A percentile compares a stretch with the other conserved stretches of the same genome.
Evolutionary conservation across 2,888 invertebrate species (phyloP).

Genomic region (Parnassius orleans): DNA sequence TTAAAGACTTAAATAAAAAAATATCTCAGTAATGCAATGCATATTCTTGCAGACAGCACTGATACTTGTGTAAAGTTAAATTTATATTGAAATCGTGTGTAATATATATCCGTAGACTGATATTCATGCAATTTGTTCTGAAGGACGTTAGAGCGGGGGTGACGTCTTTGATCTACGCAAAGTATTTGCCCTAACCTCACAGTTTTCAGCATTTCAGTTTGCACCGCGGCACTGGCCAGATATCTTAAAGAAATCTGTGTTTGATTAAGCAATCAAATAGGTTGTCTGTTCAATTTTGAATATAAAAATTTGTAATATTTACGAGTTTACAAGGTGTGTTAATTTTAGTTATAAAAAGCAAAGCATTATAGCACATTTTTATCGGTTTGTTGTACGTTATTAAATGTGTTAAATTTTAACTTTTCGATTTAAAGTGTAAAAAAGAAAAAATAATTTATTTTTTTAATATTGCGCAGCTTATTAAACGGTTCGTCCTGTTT

Average conservation of each 20-base stretch:
- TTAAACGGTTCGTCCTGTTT: neutral
- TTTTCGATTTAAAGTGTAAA: too few relatives aligned
- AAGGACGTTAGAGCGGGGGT: constrained; percentile 15
- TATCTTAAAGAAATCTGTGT: neutral
- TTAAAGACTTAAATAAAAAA: too few relatives aligned
- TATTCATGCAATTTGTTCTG: constrained; percentile 3
- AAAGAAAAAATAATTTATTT: too few relatives aligned
- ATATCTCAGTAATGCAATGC: neutral
- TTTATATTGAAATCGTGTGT: neutral
- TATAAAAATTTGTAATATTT: too few relatives aligned
- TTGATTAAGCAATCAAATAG: too few relatives aligned
- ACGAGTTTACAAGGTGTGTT: too few relatives aligned
- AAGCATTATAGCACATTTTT: too few relatives aligned
- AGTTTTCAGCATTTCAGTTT: constrained; percentile 21
- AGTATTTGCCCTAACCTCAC: constrained; percentile 20
- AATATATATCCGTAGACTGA: neutral
- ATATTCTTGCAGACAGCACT: neutral
- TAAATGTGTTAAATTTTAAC: too few relatives aligned
- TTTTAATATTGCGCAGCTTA: too few relatives aligned
- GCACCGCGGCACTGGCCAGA: constrained; percentile 16
- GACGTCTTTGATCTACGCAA: constrained; percentile 1
- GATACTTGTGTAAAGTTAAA: neutral
- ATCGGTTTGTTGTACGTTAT: too few relatives aligned
- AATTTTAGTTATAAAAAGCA: too few relatives aligned
- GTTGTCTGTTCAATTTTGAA: too few relatives aligned